phyloP scores from a whole-genome alignment of 2,113 vertebrate genomes.

The Bothrops jararaca region DNA sequence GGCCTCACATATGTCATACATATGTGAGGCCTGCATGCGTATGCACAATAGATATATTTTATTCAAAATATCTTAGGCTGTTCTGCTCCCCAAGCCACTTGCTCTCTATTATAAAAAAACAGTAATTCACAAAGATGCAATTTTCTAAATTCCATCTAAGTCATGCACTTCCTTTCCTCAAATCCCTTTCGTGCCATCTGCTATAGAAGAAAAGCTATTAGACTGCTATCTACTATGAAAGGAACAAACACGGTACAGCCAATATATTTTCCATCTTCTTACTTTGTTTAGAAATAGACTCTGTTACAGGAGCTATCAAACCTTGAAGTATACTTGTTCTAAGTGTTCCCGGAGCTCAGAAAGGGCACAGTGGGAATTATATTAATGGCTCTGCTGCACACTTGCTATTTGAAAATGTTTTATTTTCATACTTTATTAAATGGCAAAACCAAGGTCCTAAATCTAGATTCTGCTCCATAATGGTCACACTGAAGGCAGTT shows the following conservation, averaged over 20 bases:
- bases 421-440: slow-evolving; percentile 2
- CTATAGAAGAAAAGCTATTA: background rate
- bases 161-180: background rate
- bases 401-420: background rate
- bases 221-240: background rate
- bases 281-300: background rate
- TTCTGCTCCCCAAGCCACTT: background rate
- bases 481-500: background rate
- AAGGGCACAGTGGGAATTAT: background rate
- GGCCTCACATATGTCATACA: too few relatives aligned
- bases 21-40: background rate
- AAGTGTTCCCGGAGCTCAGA: background rate
- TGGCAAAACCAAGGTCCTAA: background rate
- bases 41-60: background rate
- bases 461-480: background rate
- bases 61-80: background rate
- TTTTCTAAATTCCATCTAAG: slow-evolving; percentile 2
- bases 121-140: background rate
- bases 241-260: background rate
- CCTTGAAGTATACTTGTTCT: background rate
- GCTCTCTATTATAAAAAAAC: background rate
- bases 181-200: background rate
- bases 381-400: background rate
- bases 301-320: background rate
- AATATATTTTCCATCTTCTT: background rate